A percentile compares a stretch with the other conserved stretches of the same genome.
phyloP scores from a whole-genome alignment of 2,113 vertebrate genomes.

The Nymphicus hollandicus region DNA sequence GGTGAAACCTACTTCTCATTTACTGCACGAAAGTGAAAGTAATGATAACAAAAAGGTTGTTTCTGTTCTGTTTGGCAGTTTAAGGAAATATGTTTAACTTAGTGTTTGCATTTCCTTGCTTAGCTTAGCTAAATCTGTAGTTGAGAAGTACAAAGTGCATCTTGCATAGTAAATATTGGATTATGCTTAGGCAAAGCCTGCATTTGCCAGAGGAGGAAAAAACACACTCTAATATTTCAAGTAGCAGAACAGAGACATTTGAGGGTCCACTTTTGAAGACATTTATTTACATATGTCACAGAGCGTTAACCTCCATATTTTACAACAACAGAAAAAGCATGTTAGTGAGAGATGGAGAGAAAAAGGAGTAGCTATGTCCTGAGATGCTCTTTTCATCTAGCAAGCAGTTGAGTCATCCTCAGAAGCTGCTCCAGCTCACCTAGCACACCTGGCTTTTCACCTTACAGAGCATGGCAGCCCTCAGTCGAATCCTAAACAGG shows the following conservation, averaged over 20 bases:
- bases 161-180: background rate
- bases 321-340: background rate
- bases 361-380: background rate
- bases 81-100: background rate
- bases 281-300: background rate
- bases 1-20: background rate
- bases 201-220: background rate
- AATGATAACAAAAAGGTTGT: background rate
- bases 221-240: background rate
- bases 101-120: background rate
- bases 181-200: background rate
- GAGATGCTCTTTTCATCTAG: background rate
- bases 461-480: background rate
- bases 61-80: background rate
- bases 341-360: background rate
- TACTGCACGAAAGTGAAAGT: background rate
- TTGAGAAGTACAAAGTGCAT: background rate
- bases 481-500: background rate
- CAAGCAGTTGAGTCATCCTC: background rate
- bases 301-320: background rate
- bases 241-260: background rate
- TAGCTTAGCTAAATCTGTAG: background rate
- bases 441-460: background rate
- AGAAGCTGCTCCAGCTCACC: background rate
- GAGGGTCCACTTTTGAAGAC: background rate